Conservation (phyloP, 2,888 invertebrate species). For the Taenaris catops region DNA sequence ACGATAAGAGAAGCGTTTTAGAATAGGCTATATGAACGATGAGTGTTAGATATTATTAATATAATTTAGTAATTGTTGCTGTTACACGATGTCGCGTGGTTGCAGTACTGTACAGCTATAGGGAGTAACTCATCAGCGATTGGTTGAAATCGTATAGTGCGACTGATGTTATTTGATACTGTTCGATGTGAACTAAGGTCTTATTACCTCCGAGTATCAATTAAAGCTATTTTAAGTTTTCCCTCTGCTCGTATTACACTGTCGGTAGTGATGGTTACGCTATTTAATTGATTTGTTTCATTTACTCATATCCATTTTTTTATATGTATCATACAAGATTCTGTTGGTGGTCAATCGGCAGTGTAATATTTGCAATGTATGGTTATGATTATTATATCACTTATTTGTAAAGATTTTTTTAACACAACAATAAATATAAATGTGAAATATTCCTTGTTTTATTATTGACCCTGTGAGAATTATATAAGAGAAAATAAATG, state of each 20-base stretch:
- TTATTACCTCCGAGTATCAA: slow-evolving; percentile 80
- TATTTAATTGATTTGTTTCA: slow-evolving; percentile 23
- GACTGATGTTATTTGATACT: slow-evolving; percentile 74
- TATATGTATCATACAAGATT: slow-evolving; percentile 25
- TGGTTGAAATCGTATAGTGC: slow-evolving; percentile 47
- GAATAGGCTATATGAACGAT: slow-evolving; percentile 51
- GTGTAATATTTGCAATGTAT: slow-evolving; percentile 53
- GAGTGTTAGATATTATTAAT: slow-evolving; percentile 62
- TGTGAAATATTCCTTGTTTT: slow-evolving; percentile 69
- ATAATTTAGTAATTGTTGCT: slow-evolving; percentile 64
- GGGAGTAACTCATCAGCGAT: slow-evolving; percentile 31
- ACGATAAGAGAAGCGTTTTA: slow-evolving; percentile 45
- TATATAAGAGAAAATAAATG: too few relatives aligned
- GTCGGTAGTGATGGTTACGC: slow-evolving; percentile 20
- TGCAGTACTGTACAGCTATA: slow-evolving; percentile 43
- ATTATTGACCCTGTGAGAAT: too few relatives aligned
- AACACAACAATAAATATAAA: slow-evolving; percentile 79
- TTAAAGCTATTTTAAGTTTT: slow-evolving; percentile 69
- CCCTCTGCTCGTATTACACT: slow-evolving; percentile 48
- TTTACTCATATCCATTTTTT: slow-evolving; percentile 21
- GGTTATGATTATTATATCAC: slow-evolving; percentile 74
- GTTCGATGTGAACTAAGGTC: slow-evolving; percentile 65
- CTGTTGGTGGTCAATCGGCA: slow-evolving; percentile 32
- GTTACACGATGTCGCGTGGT: slow-evolving; percentile 50
- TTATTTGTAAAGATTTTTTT: slow-evolving; percentile 78